Conservation (phyloP, 1,140 invertebrate genomes). For the Drosophila sechellia region DNA sequence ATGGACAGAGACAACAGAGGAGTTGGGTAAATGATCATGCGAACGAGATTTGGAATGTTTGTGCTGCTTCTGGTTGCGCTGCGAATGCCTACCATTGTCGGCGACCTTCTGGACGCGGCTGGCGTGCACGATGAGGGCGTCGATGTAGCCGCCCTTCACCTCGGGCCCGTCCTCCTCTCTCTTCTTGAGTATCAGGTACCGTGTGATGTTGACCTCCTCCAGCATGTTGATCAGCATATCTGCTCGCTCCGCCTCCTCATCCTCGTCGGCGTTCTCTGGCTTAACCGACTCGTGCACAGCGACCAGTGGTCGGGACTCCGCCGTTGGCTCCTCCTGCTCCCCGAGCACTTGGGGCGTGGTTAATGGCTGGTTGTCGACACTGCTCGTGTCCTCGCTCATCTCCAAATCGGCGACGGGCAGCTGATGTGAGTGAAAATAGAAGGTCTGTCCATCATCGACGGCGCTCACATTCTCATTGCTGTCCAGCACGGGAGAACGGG, state of each 20-base stretch:
- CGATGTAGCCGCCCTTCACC: slow-evolving; percentile 94
- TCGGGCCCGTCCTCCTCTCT: slow-evolving; percentile 94
- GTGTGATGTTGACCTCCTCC: slow-evolving; percentile 92
- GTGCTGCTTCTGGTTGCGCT: slow-evolving; percentile 15
- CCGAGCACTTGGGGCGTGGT: slow-evolving; percentile 52
- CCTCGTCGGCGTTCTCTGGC: slow-evolving; percentile 50
- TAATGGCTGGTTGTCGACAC: slow-evolving; percentile 23
- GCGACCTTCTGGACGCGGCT: slow-evolving; percentile 89
- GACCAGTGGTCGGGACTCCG: not conserved
- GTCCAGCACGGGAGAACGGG: slow-evolving; percentile 22
- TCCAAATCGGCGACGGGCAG: slow-evolving; percentile 55
- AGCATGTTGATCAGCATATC: slow-evolving; percentile 86
- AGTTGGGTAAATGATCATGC: slow-evolving; percentile 39
- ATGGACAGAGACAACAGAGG: slow-evolving; percentile 55
- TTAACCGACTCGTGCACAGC: not conserved
- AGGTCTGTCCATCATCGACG: slow-evolving; percentile 29
- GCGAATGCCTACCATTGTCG: slow-evolving; percentile 79
- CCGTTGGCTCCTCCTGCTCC: slow-evolving; percentile 5
- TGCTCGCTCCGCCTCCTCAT: slow-evolving; percentile 71
- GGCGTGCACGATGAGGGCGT: slow-evolving; percentile 96
- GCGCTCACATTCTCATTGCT: slow-evolving; percentile 55
- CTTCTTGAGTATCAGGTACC: slow-evolving; percentile 92
- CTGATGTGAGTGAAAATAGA: slow-evolving; percentile 71
- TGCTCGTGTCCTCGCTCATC: not conserved
- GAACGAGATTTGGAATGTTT: slow-evolving; percentile 14